Percentiles rank a stretch among this genome's conserved stretches.
Evolutionary conservation across 2,888 invertebrate species (phyloP).

Genomic region (Conomelus anceps): DNA sequence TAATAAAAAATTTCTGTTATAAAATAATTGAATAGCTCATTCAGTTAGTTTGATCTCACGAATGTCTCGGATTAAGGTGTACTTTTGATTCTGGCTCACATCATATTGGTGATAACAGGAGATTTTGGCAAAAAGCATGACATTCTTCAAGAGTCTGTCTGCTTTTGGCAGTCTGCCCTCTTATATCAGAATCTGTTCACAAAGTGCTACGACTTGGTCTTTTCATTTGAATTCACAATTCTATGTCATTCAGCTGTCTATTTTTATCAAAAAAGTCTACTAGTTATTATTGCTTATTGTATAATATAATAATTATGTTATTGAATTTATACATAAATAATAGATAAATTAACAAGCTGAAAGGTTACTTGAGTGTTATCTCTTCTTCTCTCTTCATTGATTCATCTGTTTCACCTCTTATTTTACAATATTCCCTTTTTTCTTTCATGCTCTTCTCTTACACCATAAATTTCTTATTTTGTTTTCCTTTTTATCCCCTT

Average conservation of each 20-base stretch:
- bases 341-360: too few relatives aligned
- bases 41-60: neutral
- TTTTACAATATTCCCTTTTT: too few relatives aligned
- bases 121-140: neutral
- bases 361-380: too few relatives aligned
- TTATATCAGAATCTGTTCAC: neutral
- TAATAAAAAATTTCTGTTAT: neutral
- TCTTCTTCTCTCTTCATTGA: too few relatives aligned
- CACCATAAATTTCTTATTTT: too few relatives aligned
- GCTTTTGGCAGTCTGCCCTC: neutral
- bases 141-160: neutral
- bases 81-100: neutral
- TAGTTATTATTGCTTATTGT: neutral
- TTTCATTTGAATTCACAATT: neutral
- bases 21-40: neutral
- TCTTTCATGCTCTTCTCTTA: too few relatives aligned
- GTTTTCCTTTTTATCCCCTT: too few relatives aligned
- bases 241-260: neutral
- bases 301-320: neutral
- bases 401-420: too few relatives aligned
- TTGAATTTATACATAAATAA: too few relatives aligned
- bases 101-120: neutral
- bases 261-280: neutral
- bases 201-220: neutral
- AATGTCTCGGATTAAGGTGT: neutral